These are phyloP conservation scores for Lophotriccus pileatus DNA, from an alignment of 2,797 vertebrate genomes.

Conservation along the genomic window DNA sequence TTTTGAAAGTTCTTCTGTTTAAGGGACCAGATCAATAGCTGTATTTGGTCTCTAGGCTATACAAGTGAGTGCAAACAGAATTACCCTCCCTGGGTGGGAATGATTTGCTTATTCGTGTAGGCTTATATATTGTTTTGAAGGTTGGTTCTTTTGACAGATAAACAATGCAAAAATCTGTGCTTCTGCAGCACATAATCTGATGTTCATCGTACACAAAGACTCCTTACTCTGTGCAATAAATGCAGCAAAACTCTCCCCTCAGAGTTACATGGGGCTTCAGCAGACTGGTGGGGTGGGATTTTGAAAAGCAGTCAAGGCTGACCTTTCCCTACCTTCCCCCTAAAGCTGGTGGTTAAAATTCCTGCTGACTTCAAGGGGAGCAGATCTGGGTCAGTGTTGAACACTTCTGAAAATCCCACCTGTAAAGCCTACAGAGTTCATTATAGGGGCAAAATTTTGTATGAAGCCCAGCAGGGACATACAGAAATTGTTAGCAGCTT, in stretches of 20 bases:
- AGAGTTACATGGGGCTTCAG: not conserved
- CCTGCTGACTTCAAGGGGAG: conserved; percentile 47
- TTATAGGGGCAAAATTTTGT: conserved; percentile 53
- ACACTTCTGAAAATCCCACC: conserved; percentile 56
- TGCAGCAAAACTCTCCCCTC: not conserved
- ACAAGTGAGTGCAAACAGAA: not conserved
- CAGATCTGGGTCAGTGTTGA: conserved; percentile 28
- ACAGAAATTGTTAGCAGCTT: conserved; percentile 51
- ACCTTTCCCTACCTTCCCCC: conserved; percentile 9
- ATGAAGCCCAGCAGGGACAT: conserved; percentile 44
- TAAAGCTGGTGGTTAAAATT: conserved; percentile 30
- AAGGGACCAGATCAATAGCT: not conserved
- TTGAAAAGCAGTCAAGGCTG: not conserved
- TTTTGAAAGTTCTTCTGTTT: not conserved
- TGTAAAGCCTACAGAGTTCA: conserved; percentile 58
- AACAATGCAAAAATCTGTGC: not conserved
- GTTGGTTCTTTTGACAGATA: not conserved
- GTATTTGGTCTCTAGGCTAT: not conserved
- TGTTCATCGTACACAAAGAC: not conserved
- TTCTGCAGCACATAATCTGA: not conserved
- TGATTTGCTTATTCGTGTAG: not conserved
- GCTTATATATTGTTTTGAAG: not conserved
- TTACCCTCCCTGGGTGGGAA: not conserved
- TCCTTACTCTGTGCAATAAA: not conserved
- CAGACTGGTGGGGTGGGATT: conserved; percentile 16